Percentiles rank a stretch among this genome's conserved stretches.
phyloP scores from a whole-genome alignment of 2,888 invertebrate species.

The Polietes domitor region DNA sequence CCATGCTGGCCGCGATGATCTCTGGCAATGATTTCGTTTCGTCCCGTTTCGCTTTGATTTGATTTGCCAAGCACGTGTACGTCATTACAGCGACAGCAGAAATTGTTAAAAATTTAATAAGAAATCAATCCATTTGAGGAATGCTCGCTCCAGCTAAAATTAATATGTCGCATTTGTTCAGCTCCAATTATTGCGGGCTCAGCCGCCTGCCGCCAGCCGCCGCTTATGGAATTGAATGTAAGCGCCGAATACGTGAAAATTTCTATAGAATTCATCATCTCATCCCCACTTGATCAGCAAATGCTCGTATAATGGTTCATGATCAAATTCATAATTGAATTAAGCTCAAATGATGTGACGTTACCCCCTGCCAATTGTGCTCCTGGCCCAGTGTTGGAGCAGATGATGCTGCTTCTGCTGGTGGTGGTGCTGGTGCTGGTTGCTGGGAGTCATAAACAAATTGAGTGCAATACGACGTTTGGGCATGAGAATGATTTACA shows the following conservation, averaged over 20 bases:
- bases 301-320: conserved; percentile 44
- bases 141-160: conserved; percentile 30
- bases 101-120: conserved; percentile 48
- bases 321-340: conserved; percentile 59
- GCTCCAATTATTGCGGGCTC: conserved; percentile 51
- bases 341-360: conserved; percentile 28
- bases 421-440: not conserved
- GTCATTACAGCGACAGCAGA: conserved; percentile 55
- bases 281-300: conserved; percentile 30
- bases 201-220: conserved; percentile 36
- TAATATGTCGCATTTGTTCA: conserved; percentile 24
- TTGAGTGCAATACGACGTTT: not conserved
- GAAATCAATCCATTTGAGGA: conserved; percentile 63
- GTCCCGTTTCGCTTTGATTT: no score
- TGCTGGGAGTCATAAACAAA: conserved; percentile 24
- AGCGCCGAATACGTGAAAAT: conserved; percentile 67
- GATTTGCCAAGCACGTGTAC: conserved; percentile 65
- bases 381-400: not conserved
- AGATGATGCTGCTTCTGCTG: conserved; percentile 2
- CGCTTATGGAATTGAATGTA: conserved; percentile 63
- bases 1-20: conserved; percentile 7
- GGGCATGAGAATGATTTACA: conserved; percentile 19
- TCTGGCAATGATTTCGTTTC: conserved; percentile 51
- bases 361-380: not conserved
- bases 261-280: conserved; percentile 52